Evolutionary conservation across 1,140 invertebrate genomes (phyloP).

Genomic region (Phenacoccus solenopsis): DNA sequence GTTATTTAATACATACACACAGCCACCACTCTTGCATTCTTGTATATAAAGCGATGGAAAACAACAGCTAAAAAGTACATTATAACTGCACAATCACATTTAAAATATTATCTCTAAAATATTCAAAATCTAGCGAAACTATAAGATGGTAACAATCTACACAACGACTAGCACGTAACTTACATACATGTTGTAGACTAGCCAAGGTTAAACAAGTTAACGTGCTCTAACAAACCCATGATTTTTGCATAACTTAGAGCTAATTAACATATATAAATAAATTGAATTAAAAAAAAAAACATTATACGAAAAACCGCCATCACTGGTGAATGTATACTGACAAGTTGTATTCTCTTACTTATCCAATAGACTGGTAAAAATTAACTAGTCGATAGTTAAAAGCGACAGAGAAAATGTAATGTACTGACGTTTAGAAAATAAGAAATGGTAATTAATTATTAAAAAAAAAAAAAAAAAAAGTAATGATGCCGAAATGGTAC

Average conservation of each 20-base stretch:
- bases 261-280: not conserved
- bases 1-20: not conserved
- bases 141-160: not conserved
- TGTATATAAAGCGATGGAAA: too few species aligned
- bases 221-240: not conserved
- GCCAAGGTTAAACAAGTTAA: not conserved
- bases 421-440: too few species aligned
- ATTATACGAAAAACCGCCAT: too few species aligned
- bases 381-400: too few species aligned
- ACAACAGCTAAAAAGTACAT: too few species aligned
- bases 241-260: not conserved
- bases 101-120: not conserved
- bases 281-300: too few species aligned
- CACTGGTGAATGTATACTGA: not conserved
- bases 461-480: too few species aligned
- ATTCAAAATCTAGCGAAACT: not conserved
- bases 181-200: not conserved
- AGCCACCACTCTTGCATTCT: not conserved
- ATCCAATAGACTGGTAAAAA: too few species aligned
- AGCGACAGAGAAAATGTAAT: too few species aligned
- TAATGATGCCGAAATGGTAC: too few species aligned
- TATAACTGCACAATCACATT: too few species aligned
- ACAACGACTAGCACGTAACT: slow-evolving; percentile 1
- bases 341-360: not conserved
- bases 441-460: too few species aligned